These are phyloP conservation scores for Chelonia mydas DNA, from an alignment of 2,797 vertebrate genomes.

Conservation along the genomic window DNA sequence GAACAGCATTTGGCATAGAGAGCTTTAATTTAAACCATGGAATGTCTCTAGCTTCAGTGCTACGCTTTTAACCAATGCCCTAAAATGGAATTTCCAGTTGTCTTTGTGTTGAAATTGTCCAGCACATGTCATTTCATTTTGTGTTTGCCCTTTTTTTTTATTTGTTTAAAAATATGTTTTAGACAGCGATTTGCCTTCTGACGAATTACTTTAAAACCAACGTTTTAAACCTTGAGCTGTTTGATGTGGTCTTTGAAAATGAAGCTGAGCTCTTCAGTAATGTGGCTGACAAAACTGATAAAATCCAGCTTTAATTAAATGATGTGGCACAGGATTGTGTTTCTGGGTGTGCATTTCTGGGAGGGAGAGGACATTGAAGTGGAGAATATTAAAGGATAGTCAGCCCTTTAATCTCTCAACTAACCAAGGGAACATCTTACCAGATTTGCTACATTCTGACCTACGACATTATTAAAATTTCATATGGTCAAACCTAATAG, in stretches of 20 bases:
- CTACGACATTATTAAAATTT: not conserved
- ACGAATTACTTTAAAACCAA: slow-evolving; percentile 37
- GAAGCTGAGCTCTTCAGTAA: not conserved
- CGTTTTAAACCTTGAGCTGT: not conserved
- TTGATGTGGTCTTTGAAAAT: not conserved
- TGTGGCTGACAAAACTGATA: not conserved
- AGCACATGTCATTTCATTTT: not conserved
- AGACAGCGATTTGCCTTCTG: not conserved
- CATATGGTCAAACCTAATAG: not conserved
- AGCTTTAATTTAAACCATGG: slow-evolving; percentile 13
- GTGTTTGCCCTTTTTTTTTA: slow-evolving; percentile 16
- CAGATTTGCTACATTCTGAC: not conserved
- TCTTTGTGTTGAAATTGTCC: not conserved
- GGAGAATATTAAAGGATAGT: not conserved
- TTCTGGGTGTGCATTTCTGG: not conserved
- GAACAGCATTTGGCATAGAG: not conserved
- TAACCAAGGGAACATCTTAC: not conserved
- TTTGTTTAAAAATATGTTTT: slow-evolving; percentile 17
- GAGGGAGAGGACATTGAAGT: not conserved
- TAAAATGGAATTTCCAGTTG: slow-evolving; percentile 34
- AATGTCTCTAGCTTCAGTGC: not conserved
- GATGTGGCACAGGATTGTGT: not conserved
- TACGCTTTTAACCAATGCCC: not conserved
- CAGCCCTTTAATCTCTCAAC: not conserved
- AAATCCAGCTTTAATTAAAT: not conserved